Evolutionary conservation across 2,113 vertebrate species (phyloP).

Genomic region (Pachypanchax playfairii): DNA sequence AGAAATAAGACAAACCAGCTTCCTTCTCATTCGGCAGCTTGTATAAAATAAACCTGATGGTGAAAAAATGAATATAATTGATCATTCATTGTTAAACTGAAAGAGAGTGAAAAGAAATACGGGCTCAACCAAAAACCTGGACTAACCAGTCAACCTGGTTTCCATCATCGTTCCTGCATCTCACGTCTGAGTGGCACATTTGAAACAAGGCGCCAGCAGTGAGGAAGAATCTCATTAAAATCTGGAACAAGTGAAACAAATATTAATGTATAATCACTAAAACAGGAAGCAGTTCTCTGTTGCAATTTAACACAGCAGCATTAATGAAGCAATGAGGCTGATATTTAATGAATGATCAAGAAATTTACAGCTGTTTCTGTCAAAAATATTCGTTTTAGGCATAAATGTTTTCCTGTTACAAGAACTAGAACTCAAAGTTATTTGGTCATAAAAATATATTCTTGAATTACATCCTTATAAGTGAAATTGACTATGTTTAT

Average conservation of each 20-base stretch:
- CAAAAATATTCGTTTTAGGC: no score
- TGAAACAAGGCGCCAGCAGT: conserved; percentile 20
- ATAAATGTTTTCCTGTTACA: no score
- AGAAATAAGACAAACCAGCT: conserved; percentile 50
- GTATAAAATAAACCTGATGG: conserved; percentile 65
- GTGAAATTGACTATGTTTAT: no score
- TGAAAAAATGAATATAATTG: not conserved
- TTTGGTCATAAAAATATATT: no score
- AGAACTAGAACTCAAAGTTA: no score
- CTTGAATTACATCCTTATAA: no score
- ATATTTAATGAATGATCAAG: no score
- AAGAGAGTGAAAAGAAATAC: not conserved
- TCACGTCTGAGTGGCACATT: conserved; percentile 33
- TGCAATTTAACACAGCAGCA: no score
- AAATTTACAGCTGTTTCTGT: no score
- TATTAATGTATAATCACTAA: not conserved
- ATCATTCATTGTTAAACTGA: not conserved
- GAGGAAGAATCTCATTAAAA: conserved; percentile 4
- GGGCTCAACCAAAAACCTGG: not conserved
- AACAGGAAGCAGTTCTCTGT: not conserved
- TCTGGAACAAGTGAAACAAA: conserved; percentile 38
- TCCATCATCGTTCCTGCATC: conserved; percentile 42
- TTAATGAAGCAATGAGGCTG: no score
- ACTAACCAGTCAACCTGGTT: conserved; percentile 54
- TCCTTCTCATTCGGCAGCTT: conserved; percentile 20